Conservation (phyloP, 23 tunicate species). For the Halocynthia roretzi region DNA sequence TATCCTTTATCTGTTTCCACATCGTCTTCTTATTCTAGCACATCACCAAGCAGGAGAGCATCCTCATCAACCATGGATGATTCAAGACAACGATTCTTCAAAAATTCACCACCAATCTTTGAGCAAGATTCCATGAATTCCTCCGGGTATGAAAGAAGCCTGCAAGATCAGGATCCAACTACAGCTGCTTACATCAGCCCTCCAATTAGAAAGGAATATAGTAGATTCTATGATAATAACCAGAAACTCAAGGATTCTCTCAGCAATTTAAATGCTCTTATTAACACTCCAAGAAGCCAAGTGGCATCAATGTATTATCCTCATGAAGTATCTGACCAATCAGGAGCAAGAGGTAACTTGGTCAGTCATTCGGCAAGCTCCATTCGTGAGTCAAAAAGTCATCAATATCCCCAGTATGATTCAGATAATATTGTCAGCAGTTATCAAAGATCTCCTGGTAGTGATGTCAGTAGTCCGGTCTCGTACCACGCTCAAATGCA, state of each 20-base stretch:
- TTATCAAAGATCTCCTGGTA: background rate
- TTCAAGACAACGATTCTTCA: background rate
- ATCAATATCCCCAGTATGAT: too few relatives aligned
- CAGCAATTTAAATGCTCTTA: background rate
- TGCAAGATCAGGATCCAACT: too few relatives aligned
- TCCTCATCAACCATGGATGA: background rate
- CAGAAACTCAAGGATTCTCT: constrained; percentile 14
- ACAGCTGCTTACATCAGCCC: background rate
- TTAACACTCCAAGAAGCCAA: background rate
- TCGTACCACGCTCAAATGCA: background rate
- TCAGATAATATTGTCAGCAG: background rate
- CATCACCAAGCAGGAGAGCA: background rate
- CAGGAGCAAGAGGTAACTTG: too few relatives aligned
- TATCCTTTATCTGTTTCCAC: background rate
- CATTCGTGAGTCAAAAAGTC: too few relatives aligned
- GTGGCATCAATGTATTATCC: background rate
- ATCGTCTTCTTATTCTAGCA: background rate
- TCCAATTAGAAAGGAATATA: constrained; percentile 3
- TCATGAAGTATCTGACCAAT: background rate
- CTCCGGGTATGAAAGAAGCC: background rate
- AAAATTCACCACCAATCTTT: too few relatives aligned
- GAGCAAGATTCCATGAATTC: background rate
- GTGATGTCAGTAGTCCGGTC: background rate
- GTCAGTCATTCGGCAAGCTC: too few relatives aligned
- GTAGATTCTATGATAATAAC: constrained; percentile 7